Conservation (phyloP, 2,797 vertebrate genomes). For the Amniataba percoides region DNA sequence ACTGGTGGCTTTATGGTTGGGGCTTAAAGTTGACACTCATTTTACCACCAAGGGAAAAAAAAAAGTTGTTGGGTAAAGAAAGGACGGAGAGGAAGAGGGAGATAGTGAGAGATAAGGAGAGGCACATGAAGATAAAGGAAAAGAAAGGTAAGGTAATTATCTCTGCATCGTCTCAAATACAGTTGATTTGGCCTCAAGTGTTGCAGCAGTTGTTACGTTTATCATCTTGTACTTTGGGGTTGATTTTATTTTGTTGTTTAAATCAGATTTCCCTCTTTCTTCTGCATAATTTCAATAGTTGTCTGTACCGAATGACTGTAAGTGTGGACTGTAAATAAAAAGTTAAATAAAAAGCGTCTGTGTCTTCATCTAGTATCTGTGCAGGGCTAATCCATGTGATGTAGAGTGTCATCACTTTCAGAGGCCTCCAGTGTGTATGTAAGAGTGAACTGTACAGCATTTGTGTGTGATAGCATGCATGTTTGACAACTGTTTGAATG, state of each 20-base stretch:
- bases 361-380: neutral
- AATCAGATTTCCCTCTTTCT: neutral
- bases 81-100: constrained; percentile 36
- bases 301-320: neutral
- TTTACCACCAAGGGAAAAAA: constrained; percentile 43
- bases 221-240: neutral
- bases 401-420: neutral
- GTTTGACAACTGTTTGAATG: constrained; percentile 6
- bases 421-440: neutral
- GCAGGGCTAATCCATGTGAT: neutral
- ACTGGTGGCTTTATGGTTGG: constrained; percentile 77
- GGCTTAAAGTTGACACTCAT: constrained; percentile 67
- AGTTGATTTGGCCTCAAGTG: neutral
- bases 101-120: neutral
- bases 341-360: neutral
- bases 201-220: neutral
- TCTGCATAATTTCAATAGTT: neutral
- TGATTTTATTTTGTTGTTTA: constrained; percentile 12
- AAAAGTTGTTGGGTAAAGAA: constrained; percentile 44
- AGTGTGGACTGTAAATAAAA: neutral
- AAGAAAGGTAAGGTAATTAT: neutral
- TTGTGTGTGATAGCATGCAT: neutral
- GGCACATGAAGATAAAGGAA: neutral
- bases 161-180: neutral
- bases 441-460: neutral